Base-by-base conservation (phyloP, 2,888 invertebrate genomes). In the Lacanobia wlatinum region DNA sequence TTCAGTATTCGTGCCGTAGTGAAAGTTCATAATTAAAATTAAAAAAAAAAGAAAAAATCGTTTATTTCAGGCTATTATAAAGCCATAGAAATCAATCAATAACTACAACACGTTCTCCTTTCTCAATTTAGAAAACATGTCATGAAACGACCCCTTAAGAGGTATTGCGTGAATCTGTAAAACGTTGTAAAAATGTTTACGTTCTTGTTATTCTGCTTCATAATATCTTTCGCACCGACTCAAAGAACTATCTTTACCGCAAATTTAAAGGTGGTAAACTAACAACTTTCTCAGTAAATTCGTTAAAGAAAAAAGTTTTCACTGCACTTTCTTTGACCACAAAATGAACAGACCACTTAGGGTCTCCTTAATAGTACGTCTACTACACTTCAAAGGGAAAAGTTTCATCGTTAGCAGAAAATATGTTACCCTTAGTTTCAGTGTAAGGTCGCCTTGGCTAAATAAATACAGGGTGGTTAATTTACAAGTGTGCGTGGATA, bases 391-490 rank as follows among this genome's bases (percentile, higher is more conserved):
- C 72, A 63, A 78, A 75, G 62, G 78, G 50, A 71, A 78, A 75
- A 73, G 40, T 76, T 76, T 46, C 62, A 14, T 76, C 78, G 78
- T 76, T 76, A 76, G 75, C n/a, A 23, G 50, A 62, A 71, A 21
- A 48, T 9, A 78, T 62, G 52, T 78, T 63, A 34, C 52, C 9
- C 58, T 58, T 59, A 78, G 58, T 69, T 58, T 61, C n/a, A 43
- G 40, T 10, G 34, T 12, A 40, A 76, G 38, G 48, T 60, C 10
- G 40, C 12, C 18, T 48, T 53, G 9, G 59, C 21, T 60, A 68
- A 34, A 60, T 74, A 76, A 68, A 48, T 55, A 63, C 46, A 74
- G 64, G 38, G 0, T 63, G 53, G 40, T 12, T 59, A 14, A 28
- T 63, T 74, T 74, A 10, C n/a, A 73, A 53, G 34, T 1, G 10